phyloP scores from a whole-genome alignment of 1,140 invertebrate genomes.

The Onthophagus taurus region DNA sequence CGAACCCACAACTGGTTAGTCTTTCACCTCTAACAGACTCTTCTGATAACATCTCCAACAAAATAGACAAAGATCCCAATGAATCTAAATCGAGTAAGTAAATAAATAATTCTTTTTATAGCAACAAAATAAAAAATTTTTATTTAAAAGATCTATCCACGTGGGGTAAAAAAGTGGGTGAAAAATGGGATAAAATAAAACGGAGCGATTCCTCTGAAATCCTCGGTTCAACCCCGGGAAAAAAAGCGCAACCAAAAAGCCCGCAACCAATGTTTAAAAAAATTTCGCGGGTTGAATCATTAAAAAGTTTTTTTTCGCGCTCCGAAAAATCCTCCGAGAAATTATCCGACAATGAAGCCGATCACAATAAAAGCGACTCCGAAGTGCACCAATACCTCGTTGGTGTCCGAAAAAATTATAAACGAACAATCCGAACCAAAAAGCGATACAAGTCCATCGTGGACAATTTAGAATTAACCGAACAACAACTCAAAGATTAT shows the following conservation, averaged over 20 bases:
- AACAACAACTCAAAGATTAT: constrained; percentile 28
- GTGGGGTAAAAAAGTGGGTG: constrained; percentile 55
- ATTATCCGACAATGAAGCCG: constrained; percentile 6
- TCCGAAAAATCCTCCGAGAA: constrained; percentile 11
- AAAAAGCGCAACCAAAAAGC: constrained; percentile 9
- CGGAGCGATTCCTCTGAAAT: constrained; percentile 49
- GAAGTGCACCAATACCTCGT: constrained; percentile 10
- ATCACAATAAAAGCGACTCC: constrained; percentile 17
- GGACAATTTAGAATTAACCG: constrained; percentile 26
- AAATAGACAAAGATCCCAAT: not conserved
- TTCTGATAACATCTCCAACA: constrained; percentile 10
- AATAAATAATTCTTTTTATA: too few relatives aligned
- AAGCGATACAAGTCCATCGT: constrained; percentile 23
- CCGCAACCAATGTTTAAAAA: constrained; percentile 36
- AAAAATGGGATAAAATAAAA: constrained; percentile 52
- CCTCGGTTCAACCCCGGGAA: constrained; percentile 38
- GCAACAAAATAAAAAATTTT: not conserved
- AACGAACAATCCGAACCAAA: constrained; percentile 15
- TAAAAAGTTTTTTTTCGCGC: constrained; percentile 44
- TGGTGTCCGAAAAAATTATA: not conserved
- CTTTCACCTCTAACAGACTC: constrained; percentile 21
- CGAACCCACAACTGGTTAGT: constrained; percentile 29
- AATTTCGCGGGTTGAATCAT: constrained; percentile 47
- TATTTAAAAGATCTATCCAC: constrained; percentile 45
- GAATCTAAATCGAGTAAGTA: constrained; percentile 20